Conservation (phyloP, 2,113 vertebrate genomes). For the Etia nguti region DNA sequence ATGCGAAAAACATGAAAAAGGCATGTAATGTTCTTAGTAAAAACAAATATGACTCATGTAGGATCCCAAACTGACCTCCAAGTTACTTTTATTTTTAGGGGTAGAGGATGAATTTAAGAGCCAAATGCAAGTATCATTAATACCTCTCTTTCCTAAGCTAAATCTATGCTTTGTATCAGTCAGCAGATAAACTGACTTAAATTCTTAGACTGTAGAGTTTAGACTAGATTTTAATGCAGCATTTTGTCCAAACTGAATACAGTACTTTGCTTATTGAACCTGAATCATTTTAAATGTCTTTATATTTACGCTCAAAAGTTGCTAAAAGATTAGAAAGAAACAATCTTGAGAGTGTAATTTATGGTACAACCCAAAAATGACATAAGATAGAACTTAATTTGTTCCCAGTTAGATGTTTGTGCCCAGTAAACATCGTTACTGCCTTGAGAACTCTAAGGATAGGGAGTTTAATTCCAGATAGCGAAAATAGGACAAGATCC, state of each 20-base stretch:
- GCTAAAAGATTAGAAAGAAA: not conserved
- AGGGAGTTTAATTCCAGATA: not conserved
- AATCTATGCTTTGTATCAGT: rapidly evolving
- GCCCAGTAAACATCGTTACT: not conserved
- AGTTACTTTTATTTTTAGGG: not conserved
- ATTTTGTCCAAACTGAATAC: not conserved
- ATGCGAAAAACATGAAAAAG: not conserved
- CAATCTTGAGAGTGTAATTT: not conserved
- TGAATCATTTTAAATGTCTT: not conserved
- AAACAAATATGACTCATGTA: not conserved
- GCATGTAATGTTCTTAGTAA: not conserved
- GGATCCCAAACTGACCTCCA: not conserved
- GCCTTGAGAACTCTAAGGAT: not conserved
- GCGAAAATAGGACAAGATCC: rapidly evolving
- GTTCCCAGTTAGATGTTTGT: not conserved
- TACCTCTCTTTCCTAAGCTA: not conserved
- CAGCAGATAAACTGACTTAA: not conserved
- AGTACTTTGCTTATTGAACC: not conserved
- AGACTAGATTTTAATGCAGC: not conserved
- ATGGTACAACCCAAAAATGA: not conserved
- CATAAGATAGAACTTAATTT: not conserved
- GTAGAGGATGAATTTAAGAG: not conserved
- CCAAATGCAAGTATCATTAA: not conserved
- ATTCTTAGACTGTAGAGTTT: not conserved
- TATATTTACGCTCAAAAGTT: not conserved